phyloP scores from a whole-genome alignment of 2,888 invertebrate species.

The Dynastes hyllus region DNA sequence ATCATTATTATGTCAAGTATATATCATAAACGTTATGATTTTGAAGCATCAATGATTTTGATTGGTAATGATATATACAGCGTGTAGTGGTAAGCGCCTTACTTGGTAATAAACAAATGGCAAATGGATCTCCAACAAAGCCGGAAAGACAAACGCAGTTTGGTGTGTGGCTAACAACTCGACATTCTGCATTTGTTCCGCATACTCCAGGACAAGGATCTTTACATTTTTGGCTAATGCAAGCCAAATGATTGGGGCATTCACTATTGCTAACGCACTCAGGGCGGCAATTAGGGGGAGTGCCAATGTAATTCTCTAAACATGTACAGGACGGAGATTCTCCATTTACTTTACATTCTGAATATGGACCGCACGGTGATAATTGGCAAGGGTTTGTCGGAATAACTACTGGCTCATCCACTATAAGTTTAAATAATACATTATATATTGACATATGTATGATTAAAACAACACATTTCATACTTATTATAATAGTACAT shows the following conservation, averaged over 20 bases:
- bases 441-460: background rate
- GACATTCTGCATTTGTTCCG: constrained; percentile 82
- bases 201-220: constrained; percentile 86
- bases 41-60: background rate
- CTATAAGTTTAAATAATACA: constrained; percentile 50
- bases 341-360: constrained; percentile 73
- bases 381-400: constrained; percentile 78
- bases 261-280: constrained; percentile 84
- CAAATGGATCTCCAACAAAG: constrained; percentile 78
- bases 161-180: constrained; percentile 82
- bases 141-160: constrained; percentile 78
- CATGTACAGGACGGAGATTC: constrained; percentile 78
- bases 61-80: background rate
- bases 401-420: constrained; percentile 47
- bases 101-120: constrained; percentile 74
- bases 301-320: constrained; percentile 76
- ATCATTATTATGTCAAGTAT: background rate
- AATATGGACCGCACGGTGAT: constrained; percentile 82
- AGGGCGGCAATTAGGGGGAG: constrained; percentile 82
- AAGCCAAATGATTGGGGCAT: constrained; percentile 81
- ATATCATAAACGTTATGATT: background rate
- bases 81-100: constrained; percentile 16
- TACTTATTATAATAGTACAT: constrained; percentile 68
- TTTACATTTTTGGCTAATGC: constrained; percentile 83
- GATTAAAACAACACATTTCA: background rate